Percentiles rank a stretch among this genome's conserved stretches.
Evolutionary conservation across 2,113 vertebrate genomes (phyloP).

Genomic region (Stigmatopora argus): DNA sequence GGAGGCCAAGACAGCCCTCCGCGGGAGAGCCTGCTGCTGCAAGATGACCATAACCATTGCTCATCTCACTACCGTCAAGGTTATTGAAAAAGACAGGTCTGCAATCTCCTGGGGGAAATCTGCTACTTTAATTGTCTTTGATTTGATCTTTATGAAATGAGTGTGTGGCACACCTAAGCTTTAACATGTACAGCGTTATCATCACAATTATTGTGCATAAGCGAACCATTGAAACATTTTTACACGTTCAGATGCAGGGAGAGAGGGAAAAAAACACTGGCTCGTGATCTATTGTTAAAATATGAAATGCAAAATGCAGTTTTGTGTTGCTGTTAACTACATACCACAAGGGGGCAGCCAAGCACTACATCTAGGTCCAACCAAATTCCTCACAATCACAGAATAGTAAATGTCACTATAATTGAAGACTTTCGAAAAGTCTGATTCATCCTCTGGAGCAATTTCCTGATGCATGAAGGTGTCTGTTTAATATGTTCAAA

Average conservation of each 20-base stretch:
- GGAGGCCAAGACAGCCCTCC: conserved; percentile 43
- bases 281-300: no score
- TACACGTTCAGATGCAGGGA: conserved; percentile 25
- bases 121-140: conserved; percentile 13
- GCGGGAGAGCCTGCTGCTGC: conserved; percentile 46
- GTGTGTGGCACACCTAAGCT: conserved; percentile 10
- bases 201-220: conserved; percentile 17
- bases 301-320: no score
- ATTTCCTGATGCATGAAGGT: no score
- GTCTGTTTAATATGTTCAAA: no score
- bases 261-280: background rate
- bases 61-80: conserved; percentile 37
- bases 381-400: background rate
- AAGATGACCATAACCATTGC: conserved; percentile 36
- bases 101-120: conserved; percentile 15
- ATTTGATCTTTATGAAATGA: conserved; percentile 1
- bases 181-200: conserved; percentile 1
- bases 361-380: conserved; percentile 5
- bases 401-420: background rate
- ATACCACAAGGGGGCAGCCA: conserved; percentile 45
- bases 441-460: no score
- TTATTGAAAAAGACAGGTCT: conserved; percentile 37
- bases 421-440: background rate
- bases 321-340: conserved; percentile 2
- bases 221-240: background rate